Evolutionary conservation across 92 coral and sea anemone species (phyloP), one percentile per base, ranked within the genome.

Genomic region (Pocillopora meandrina): DNA sequence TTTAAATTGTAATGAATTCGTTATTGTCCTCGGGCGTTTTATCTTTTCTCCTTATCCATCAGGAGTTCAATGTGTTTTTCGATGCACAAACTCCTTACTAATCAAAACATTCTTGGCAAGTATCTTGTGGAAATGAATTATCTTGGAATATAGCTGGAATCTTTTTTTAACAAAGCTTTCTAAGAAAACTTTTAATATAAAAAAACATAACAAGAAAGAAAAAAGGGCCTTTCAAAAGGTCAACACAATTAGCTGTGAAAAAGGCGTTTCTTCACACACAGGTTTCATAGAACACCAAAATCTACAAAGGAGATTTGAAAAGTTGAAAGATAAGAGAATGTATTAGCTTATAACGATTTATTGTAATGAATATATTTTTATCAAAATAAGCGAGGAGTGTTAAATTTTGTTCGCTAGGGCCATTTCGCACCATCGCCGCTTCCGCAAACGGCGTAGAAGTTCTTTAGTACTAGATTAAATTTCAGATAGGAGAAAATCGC

Each of bases 281-380:
- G 68, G 65, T 81, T 81, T 71, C 85, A 81, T 81, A 56, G 79
- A 82, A 82, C 79, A 82, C 20, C 62, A 56, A 34, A 72, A 83
- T 83, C 72, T 65, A 62, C 79, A 65, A 83, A 74, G 18, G 80
- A 83, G 73, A 61, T 68, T 80, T 80, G 75, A 80, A 80, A 56
- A 67, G 82, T 81, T 61, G 34, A 67, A 76, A 84, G 82, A 84
- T 76, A 59, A 84, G 82, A 65, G 19, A 84, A 74, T 84, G 87
- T 55, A 19, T 77, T 65, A 66, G 69, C 82, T 67, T 84, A 61
- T 76, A 84, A 75, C 83, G 82, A 84, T 84, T 76, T 76, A 84
- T 84, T 76, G 82, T 75, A 68, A 76, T 69, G 82, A 77, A 77
- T 84, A 65, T 84, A 84, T 84, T 84, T 83, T 84, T 84, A 76